Percentiles rank a stretch among this genome's conserved stretches.
These are phyloP conservation scores for Phalloptychus januarius DNA, from an alignment of 2,797 vertebrate genomes.

Conservation along the genomic window DNA sequence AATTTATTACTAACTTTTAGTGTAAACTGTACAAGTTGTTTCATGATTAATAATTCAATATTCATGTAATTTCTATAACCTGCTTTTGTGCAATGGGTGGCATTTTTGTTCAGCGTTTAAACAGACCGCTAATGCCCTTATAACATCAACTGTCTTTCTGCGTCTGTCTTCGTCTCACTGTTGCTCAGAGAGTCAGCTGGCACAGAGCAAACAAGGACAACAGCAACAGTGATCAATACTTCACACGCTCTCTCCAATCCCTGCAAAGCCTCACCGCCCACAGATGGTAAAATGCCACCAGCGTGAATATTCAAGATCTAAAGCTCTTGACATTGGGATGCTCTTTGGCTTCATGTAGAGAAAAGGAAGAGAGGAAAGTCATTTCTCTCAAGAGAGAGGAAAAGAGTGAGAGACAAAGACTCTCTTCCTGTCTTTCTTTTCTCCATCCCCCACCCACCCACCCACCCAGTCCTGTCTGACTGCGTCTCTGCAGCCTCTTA, in stretches of 20 bases:
- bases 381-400: slow-evolving; percentile 49
- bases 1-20: neutral
- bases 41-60: neutral
- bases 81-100: slow-evolving; percentile 1
- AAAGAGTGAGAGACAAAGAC: slow-evolving; percentile 26
- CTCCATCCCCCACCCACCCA: slow-evolving; percentile 48
- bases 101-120: slow-evolving; percentile 19
- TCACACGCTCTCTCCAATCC: slow-evolving; percentile 63
- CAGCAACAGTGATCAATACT: slow-evolving; percentile 69
- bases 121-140: slow-evolving; percentile 30
- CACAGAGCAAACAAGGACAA: slow-evolving; percentile 69
- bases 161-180: slow-evolving; percentile 34
- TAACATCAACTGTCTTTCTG: slow-evolving; percentile 21
- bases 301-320: slow-evolving; percentile 73
- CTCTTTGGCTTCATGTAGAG: slow-evolving; percentile 64
- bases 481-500: slow-evolving; percentile 69
- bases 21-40: neutral
- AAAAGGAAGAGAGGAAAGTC: slow-evolving; percentile 60
- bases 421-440: slow-evolving; percentile 21
- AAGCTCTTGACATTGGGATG: slow-evolving; percentile 69
- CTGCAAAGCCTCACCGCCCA: slow-evolving; percentile 67
- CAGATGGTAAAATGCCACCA: slow-evolving; percentile 75
- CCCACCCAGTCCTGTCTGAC: slow-evolving; percentile 67
- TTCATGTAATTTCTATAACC: neutral
- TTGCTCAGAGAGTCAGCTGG: slow-evolving; percentile 46